A percentile compares a stretch with the other conserved stretches of the same genome.
Evolutionary conservation across 1,140 invertebrate species (phyloP).

Genomic region (Magallana angulata): DNA sequence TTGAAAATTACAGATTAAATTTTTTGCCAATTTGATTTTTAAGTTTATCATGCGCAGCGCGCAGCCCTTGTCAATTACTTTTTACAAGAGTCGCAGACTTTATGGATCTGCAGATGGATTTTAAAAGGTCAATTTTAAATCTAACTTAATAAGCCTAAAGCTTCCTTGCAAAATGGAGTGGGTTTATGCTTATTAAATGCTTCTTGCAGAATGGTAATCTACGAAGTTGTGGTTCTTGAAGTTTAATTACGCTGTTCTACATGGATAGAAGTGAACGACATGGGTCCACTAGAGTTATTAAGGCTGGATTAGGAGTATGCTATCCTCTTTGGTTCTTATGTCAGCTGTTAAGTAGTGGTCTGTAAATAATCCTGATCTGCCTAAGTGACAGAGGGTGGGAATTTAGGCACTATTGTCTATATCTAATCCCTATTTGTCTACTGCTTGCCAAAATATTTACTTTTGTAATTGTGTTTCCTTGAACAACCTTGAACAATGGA

Average conservation of each 20-base stretch:
- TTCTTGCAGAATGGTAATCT: not conserved
- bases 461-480: slow-evolving; percentile 1
- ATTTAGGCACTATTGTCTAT: slow-evolving; percentile 30
- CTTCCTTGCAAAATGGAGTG: not conserved
- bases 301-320: not conserved
- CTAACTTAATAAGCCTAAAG: not conserved
- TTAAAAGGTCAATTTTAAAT: slow-evolving; percentile 10
- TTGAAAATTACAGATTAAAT: too few relatives aligned
- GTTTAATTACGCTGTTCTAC: not conserved
- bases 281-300: not conserved
- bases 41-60: too few relatives aligned
- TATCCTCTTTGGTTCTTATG: not conserved
- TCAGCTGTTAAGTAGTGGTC: slow-evolving; percentile 19
- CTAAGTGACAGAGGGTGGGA: slow-evolving; percentile 9
- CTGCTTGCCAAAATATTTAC: slow-evolving; percentile 33
- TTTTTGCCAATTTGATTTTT: too few relatives aligned
- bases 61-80: too few relatives aligned
- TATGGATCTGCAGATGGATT: not conserved
- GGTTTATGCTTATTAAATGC: not conserved
- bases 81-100: not conserved
- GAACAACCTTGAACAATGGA: slow-evolving; percentile 6
- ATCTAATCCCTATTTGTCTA: slow-evolving; percentile 26
- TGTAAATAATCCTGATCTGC: not conserved
- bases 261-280: not conserved
- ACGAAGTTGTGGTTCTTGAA: not conserved